These are phyloP conservation scores for Meles meles DNA, from an alignment of 2,113 vertebrate genomes.

Conservation along the genomic window DNA sequence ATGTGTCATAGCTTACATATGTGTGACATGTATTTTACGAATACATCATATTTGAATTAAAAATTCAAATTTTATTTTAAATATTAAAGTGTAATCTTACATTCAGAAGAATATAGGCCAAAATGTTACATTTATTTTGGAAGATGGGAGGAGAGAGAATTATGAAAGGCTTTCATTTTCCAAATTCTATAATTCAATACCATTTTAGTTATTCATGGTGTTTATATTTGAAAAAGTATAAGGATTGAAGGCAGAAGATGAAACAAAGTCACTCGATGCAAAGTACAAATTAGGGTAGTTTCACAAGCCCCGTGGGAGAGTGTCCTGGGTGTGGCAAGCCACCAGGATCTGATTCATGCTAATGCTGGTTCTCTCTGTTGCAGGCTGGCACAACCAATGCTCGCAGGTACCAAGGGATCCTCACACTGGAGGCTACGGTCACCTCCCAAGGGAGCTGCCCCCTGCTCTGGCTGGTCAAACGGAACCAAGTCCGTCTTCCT, in stretches of 20 bases:
- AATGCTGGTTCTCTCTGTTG: slow-evolving; percentile 42
- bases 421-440: not conserved
- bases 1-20: not conserved
- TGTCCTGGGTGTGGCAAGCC: rapidly evolving
- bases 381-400: slow-evolving; percentile 46
- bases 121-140: slow-evolving; percentile 15
- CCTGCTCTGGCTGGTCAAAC: slow-evolving; percentile 99
- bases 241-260: not conserved
- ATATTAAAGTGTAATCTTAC: not conserved
- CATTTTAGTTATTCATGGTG: not conserved
- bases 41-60: not conserved
- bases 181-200: not conserved
- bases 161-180: not conserved
- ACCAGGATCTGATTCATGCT: not conserved
- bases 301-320: not conserved
- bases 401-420: rapidly evolving
- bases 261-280: not conserved
- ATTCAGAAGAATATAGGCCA: not conserved
- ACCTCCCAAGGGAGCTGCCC: slow-evolving; percentile 59
- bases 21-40: not conserved
- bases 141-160: not conserved
- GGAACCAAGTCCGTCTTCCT: slow-evolving; percentile 99
- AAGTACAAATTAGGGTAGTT: not conserved
- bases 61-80: not conserved
- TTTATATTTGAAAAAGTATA: not conserved